These are phyloP conservation scores for Fragum whitleyi DNA, from an alignment of 2,888 invertebrate species.

Conservation along the genomic window DNA sequence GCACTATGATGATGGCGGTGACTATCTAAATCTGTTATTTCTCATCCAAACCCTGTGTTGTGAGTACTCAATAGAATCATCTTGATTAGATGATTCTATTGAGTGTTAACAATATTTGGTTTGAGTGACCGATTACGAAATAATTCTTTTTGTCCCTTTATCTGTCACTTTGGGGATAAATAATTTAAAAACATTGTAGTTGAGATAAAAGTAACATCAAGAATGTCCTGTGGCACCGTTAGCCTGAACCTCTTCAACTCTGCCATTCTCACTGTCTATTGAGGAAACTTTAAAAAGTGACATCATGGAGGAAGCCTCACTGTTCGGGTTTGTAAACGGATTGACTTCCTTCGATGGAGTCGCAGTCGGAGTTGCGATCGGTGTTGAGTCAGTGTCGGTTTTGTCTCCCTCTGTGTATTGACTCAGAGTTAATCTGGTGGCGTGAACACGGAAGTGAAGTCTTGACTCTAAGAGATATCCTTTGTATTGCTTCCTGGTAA, in stretches of 20 bases:
- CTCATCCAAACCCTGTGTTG: no score
- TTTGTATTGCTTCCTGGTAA: slow-evolving; percentile 94
- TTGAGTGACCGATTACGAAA: background rate
- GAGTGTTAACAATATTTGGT: background rate
- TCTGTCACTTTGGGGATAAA: no score
- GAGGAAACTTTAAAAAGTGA: slow-evolving; percentile 11
- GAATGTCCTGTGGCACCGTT: slow-evolving; percentile 39
- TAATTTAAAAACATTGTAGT: no score
- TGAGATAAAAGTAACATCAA: slow-evolving; percentile 14
- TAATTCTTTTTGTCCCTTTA: no score
- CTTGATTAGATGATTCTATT: background rate
- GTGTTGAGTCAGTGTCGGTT: slow-evolving; percentile 9
- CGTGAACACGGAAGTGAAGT: slow-evolving; percentile 95
- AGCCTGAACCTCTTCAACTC: background rate
- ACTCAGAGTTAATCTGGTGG: slow-evolving; percentile 84
- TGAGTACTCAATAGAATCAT: no score
- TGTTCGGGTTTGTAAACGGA: slow-evolving; percentile 1
- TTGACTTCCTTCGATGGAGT: slow-evolving; percentile 29
- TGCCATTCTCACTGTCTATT: background rate
- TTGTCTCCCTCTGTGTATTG: slow-evolving; percentile 26
- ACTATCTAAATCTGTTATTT: no score
- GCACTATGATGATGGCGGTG: no score
- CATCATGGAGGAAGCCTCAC: slow-evolving; percentile 11
- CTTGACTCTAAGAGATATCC: slow-evolving; percentile 95
- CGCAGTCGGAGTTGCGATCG: slow-evolving; percentile 38